Conservation (phyloP, 2,113 vertebrate genomes). For the Ochotona curzoniae region DNA sequence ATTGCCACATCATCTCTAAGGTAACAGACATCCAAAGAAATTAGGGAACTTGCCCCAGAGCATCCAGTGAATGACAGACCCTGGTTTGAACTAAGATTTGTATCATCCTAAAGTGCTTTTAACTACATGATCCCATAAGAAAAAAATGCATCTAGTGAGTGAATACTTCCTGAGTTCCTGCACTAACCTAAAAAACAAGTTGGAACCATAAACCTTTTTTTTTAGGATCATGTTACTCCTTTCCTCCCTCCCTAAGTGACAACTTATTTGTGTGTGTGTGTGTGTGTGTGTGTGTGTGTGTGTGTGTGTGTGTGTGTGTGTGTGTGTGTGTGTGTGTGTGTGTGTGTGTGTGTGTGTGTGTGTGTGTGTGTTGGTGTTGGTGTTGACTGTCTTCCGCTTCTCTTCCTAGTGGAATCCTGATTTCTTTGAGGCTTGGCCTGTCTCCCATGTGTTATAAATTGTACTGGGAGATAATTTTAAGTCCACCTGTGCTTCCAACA, state of each 20-base stretch:
- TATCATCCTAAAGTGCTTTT: constrained; percentile 1
- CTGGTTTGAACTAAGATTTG: not conserved
- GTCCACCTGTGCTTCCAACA: not conserved
- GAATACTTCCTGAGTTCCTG: not conserved
- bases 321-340: not conserved
- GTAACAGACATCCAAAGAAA: constrained; percentile 14
- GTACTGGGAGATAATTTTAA: not conserved
- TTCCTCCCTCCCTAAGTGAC: not conserved
- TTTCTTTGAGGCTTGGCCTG: not conserved
- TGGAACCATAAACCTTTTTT: not conserved
- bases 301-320: not conserved
- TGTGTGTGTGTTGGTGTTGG: not conserved
- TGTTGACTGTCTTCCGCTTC: not conserved
- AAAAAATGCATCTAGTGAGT: constrained; percentile 11
- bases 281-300: not conserved
- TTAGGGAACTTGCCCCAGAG: constrained; percentile 28
- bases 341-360: not conserved
- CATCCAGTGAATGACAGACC: not conserved
- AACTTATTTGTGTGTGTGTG: not conserved
- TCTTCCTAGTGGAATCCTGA: not conserved
- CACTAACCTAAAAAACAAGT: not conserved
- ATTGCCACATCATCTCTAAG: constrained; percentile 1
- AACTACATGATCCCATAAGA: not conserved
- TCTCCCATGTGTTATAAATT: not conserved
- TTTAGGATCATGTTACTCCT: not conserved